These are phyloP conservation scores for Gnathonemus echidnorhynchus DNA, from an alignment of 2,113 vertebrate species.

Conservation along the genomic window DNA sequence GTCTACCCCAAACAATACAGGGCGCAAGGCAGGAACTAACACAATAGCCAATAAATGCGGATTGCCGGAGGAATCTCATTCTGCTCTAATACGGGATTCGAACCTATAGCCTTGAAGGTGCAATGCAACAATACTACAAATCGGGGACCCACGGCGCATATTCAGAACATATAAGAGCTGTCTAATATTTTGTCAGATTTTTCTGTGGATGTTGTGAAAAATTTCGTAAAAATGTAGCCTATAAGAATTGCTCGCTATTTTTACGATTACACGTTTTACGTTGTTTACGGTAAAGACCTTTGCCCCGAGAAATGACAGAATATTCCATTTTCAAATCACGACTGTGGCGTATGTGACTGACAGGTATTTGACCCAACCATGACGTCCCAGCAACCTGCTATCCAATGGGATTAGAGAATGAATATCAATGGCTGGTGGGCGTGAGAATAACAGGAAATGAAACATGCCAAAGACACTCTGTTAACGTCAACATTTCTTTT, in stretches of 20 bases:
- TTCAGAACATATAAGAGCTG: neutral
- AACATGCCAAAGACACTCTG: neutral
- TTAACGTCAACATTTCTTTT: neutral
- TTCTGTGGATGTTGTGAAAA: neutral
- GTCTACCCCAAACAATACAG: neutral
- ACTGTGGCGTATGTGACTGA: neutral
- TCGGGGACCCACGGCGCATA: neutral
- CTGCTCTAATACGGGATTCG: neutral
- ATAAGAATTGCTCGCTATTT: neutral
- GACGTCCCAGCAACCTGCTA: neutral
- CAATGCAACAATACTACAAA: neutral
- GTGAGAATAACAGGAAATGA: constrained; percentile 15
- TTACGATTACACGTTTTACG: neutral
- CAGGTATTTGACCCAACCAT: neutral
- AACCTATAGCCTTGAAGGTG: neutral
- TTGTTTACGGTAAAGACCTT: constrained; percentile 40
- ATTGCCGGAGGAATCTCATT: neutral
- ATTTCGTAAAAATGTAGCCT: neutral
- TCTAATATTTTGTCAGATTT: neutral
- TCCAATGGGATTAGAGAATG: neutral
- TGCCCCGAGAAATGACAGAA: constrained; percentile 27
- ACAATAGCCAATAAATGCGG: neutral
- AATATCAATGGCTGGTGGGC: neutral
- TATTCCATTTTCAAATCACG: neutral
- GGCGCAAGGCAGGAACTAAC: neutral